Conservation (phyloP, 1,140 invertebrate species). For the Cotesia glomerata region DNA sequence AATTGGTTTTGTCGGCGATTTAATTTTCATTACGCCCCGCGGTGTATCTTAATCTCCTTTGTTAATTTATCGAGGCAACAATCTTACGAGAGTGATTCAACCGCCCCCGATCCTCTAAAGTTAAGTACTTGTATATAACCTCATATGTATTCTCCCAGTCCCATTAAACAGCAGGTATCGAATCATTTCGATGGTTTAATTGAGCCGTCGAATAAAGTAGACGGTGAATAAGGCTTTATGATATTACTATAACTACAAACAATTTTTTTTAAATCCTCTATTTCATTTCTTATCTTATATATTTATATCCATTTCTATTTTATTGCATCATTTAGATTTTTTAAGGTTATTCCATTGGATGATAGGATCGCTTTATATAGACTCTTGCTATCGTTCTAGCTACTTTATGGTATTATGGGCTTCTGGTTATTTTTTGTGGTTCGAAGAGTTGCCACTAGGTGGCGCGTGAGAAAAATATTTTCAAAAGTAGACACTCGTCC, state of each 20-base stretch:
- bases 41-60: slow-evolving; percentile 11
- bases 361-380: too few species aligned
- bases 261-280: not conserved
- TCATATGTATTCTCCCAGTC: slow-evolving; percentile 26
- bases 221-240: not conserved
- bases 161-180: slow-evolving; percentile 54
- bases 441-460: too few species aligned
- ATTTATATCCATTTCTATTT: too few species aligned
- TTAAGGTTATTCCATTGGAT: too few species aligned
- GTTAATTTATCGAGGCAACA: slow-evolving; percentile 10
- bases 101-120: slow-evolving; percentile 14
- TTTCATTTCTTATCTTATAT: not conserved
- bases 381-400: too few species aligned
- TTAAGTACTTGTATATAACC: slow-evolving; percentile 13
- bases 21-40: slow-evolving; percentile 6
- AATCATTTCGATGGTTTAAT: slow-evolving; percentile 50
- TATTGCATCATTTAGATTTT: too few species aligned
- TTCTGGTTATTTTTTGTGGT: too few species aligned
- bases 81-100: slow-evolving; percentile 20
- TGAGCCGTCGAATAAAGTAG: slow-evolving; percentile 43
- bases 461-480: too few species aligned
- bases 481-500: too few species aligned
- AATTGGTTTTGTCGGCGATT: not conserved
- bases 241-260: not conserved
- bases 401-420: too few species aligned